Evolutionary conservation across 2,888 invertebrate species (phyloP).

Genomic region (Trachelus stipa): DNA sequence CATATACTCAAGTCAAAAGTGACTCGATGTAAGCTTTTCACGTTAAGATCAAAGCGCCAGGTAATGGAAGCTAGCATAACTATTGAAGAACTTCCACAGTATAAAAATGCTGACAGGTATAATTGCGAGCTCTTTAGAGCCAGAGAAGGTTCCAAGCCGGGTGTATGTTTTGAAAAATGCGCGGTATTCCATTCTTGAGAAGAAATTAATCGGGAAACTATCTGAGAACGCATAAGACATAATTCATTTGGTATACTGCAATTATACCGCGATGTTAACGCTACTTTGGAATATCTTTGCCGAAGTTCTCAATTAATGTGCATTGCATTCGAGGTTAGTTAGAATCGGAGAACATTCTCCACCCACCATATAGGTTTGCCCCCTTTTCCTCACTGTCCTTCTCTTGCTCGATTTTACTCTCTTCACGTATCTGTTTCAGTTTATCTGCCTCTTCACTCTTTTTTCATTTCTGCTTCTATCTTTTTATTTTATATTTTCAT

Average conservation of each 20-base stretch:
- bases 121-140: background rate
- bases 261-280: too few relatives aligned
- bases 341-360: too few relatives aligned
- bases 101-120: background rate
- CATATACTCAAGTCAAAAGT: conserved; percentile 34
- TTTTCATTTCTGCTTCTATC: background rate
- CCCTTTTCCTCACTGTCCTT: too few relatives aligned
- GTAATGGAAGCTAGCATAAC: conserved; percentile 41
- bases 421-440: background rate
- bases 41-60: conserved; percentile 38
- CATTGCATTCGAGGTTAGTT: background rate
- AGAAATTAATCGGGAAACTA: too few relatives aligned
- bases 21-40: conserved; percentile 37
- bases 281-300: background rate
- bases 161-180: too few relatives aligned
- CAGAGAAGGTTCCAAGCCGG: too few relatives aligned
- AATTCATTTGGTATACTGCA: too few relatives aligned
- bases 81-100: conserved; percentile 34
- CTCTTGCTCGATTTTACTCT: background rate
- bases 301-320: background rate
- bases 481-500: too few relatives aligned
- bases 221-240: too few relatives aligned
- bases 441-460: background rate
- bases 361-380: too few relatives aligned
- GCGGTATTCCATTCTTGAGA: too few relatives aligned